phyloP scores from a whole-genome alignment of 2,113 vertebrate species.

The Leptodactylus fuscus region DNA sequence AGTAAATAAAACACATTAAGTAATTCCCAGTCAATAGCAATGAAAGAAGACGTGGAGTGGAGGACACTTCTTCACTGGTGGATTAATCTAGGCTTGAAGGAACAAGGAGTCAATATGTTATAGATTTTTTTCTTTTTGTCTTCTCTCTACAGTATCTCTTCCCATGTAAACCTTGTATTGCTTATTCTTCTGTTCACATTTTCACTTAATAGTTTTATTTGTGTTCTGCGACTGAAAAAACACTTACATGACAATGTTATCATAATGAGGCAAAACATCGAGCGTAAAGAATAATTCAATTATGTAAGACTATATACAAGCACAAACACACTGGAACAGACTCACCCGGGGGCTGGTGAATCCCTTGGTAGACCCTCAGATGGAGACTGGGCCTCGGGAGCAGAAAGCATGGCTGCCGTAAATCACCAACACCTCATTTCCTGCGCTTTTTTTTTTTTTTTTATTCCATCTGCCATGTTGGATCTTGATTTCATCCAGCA shows the following conservation, averaged over 20 bases:
- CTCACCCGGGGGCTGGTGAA: too few relatives aligned
- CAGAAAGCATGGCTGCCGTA: too few relatives aligned
- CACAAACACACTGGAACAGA: too few relatives aligned
- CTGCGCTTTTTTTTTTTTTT: too few relatives aligned
- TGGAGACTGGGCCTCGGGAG: too few relatives aligned
- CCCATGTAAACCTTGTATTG: neutral
- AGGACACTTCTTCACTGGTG: constrained; percentile 33
- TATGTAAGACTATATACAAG: too few relatives aligned
- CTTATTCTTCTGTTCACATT: neutral
- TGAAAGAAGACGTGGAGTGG: neutral
- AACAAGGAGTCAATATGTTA: constrained; percentile 50
- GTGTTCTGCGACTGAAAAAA: neutral
- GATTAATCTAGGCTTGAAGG: constrained; percentile 40
- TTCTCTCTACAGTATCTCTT: constrained; percentile 40
- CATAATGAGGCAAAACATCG: too few relatives aligned
- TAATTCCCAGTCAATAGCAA: constrained; percentile 52
- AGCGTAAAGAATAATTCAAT: too few relatives aligned
- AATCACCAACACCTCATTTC: too few relatives aligned
- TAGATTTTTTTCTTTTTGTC: constrained; percentile 43
- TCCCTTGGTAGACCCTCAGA: too few relatives aligned
- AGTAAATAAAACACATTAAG: constrained; percentile 57
- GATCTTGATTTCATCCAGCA: too few relatives aligned
- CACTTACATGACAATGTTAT: neutral
- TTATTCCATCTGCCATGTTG: too few relatives aligned
- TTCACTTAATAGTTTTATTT: constrained; percentile 10